Evolutionary conservation across 1,140 invertebrate genomes (phyloP), one percentile per base, ranked within the genome.

Genomic region (Calliopsis andreniformis): DNA sequence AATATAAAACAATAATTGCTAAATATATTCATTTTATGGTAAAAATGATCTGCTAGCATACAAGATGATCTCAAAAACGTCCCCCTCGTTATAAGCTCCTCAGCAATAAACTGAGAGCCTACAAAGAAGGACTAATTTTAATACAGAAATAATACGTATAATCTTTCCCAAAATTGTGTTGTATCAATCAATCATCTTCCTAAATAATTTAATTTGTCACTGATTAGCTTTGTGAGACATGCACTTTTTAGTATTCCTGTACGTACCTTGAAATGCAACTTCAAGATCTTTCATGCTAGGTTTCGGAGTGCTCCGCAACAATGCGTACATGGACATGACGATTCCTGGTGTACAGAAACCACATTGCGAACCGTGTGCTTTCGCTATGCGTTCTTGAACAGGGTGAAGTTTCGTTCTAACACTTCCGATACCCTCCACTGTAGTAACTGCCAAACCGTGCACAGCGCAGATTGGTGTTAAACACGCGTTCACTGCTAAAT

Each of bases 261-360:
- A 28, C 16, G 42, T 88, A 92, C 93, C 94, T 93, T 98, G 97
- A 86, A 98, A 96, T 0, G 96, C 95, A 18, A 95, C 93, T 92
- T 98, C 97, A 84, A 98, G 90, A 78, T 98, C 95, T 25, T 94
- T 92, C 93, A 95, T 95, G 49, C 92, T 92, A 0, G 95, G 95
- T 86, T 94, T 94, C 7, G 92, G 91, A 16, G 89, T 91, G 72
- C 94, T 95, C 78, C 97, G 92, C 0, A 98, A 89, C 25, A 98
- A 90, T 0, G 96, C 94, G 84, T 98, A 98, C 97, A 98, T 98
- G 3, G 97, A 98, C 97, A 98, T 98, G 0, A 98, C 96, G 64
- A 98, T 97, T 18, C 97, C 97, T 3, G 97, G 97, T 5, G 97
- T 98, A 82, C 97, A 98, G 89, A 97, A 98, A 6, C 97, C 97